Evolutionary conservation across 2,113 vertebrate species (phyloP).

Genomic region (Entomyzon cyanotis): DNA sequence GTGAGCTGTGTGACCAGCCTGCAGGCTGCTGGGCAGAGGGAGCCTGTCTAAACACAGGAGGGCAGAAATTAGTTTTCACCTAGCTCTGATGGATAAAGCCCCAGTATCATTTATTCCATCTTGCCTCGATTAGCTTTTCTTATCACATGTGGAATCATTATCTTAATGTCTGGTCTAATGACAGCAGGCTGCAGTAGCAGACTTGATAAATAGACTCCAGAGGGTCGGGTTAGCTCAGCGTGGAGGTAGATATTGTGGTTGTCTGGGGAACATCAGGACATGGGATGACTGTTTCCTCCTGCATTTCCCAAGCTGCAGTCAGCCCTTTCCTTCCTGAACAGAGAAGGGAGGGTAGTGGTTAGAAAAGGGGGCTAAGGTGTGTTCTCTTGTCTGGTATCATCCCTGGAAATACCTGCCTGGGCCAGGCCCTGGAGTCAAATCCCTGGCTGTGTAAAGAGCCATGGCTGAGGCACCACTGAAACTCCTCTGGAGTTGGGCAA

Average conservation of each 20-base stretch:
- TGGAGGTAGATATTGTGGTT: not conserved
- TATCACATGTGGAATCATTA: not conserved
- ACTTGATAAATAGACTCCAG: not conserved
- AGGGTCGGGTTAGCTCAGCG: not conserved
- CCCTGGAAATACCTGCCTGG: not conserved
- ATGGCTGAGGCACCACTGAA: not conserved
- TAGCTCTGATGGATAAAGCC: slow-evolving; percentile 11
- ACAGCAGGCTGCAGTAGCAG: not conserved
- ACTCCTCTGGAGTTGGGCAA: not conserved
- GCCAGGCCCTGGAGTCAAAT: not conserved
- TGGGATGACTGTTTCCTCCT: not conserved
- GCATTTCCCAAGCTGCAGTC: not conserved
- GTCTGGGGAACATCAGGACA: not conserved
- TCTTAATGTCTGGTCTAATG: not conserved
- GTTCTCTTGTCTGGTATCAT: not conserved
- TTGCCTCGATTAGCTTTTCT: slow-evolving; percentile 9
- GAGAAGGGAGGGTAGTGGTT: not conserved
- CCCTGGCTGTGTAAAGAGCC: not conserved
- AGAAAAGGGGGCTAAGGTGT: not conserved
- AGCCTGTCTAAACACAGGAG: not conserved
- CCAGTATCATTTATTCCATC: not conserved
- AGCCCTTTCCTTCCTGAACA: not conserved
- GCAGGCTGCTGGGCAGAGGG: not conserved
- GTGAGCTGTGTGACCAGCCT: not conserved
- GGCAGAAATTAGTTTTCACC: not conserved